Base-by-base conservation (phyloP, 2,888 invertebrate species). In the Listrodromus nycthemerus region DNA sequence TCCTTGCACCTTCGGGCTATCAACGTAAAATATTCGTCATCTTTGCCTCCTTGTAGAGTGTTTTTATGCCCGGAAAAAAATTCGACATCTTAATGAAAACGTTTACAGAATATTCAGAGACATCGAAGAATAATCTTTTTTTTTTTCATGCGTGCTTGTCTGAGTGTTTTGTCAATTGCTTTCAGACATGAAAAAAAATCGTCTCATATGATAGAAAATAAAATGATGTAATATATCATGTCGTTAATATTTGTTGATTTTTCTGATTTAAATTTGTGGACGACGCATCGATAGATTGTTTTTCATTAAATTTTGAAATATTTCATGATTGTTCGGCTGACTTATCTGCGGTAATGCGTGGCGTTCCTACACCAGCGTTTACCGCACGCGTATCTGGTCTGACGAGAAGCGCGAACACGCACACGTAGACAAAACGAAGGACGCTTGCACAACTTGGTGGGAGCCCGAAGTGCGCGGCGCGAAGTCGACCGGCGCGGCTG, bases 401-500 rank as follows among this genome's bases (percentile, higher is more conserved):
- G 41, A 76, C 41, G 37, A 24, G 65, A 27, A 37, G 50, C 30
- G 55, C 41, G 65, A 41, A 66, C 65, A 33, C 24, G 41, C 7
- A 41, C 45, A 78, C 33, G 61, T 61, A 78, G 52, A 63, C 45
- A 27, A 10, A 63, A 7, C 50, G 70, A 78, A 78, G 70, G 70
- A 48, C 69, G 50, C 19, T 70, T 70, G 52, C 37, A 37, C 61
- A 48, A 70, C 33, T 48, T 16, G 48, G 21, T 33, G 48, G 21
- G 5, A n/a, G 77, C 70, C 37, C 78, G 63, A 78, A 78, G 78
- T 78, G 70, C 78, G 58, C 16, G 21, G 5, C 21, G 37, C 63
- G 24, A 63, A 70, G 63, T 37, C 70, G 58, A 78, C 63, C 70
- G 63, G 70, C 45, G 63, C 41, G 69, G 48, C 30, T 24, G 45